Evolutionary conservation across 1,140 invertebrate genomes (phyloP).

Genomic region (Thaumetopoea pityocampa): DNA sequence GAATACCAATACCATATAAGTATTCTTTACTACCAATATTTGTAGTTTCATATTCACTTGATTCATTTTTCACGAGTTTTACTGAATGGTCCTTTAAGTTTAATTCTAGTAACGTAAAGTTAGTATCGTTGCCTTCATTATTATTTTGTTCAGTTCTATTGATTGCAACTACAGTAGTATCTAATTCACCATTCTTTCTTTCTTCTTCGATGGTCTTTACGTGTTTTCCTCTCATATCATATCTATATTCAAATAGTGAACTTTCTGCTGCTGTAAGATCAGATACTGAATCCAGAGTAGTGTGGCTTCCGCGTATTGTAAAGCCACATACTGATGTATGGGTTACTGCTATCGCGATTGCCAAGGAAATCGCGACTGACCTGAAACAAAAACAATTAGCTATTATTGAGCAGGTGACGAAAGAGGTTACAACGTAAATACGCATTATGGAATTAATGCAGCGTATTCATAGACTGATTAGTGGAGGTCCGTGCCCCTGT

Average conservation of each 20-base stretch:
- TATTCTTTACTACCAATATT: no score
- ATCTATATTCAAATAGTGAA: constrained; percentile 32
- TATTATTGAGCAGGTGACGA: background rate
- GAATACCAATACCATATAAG: no score
- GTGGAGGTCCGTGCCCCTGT: no score
- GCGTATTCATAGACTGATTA: background rate
- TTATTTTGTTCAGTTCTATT: no score
- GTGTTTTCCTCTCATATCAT: constrained; percentile 27
- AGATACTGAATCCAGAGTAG: constrained; percentile 7
- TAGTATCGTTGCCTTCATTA: no score
- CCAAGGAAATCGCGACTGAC: constrained; percentile 26
- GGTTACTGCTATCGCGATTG: constrained; percentile 19
- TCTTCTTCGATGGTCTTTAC: constrained; percentile 7
- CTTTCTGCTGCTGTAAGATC: constrained; percentile 42
- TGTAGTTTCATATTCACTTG: no score
- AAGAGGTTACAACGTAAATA: background rate
- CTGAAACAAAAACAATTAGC: constrained; percentile 25
- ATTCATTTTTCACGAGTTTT: no score
- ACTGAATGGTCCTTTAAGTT: no score
- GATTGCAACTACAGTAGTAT: constrained; percentile 2
- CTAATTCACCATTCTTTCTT: background rate
- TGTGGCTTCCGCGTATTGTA: constrained; percentile 16
- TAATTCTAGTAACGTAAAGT: no score
- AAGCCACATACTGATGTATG: constrained; percentile 21
- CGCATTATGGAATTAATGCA: background rate